Evolutionary conservation across 2,888 invertebrate species (phyloP).

Genomic region (Xestia sexstrigata): DNA sequence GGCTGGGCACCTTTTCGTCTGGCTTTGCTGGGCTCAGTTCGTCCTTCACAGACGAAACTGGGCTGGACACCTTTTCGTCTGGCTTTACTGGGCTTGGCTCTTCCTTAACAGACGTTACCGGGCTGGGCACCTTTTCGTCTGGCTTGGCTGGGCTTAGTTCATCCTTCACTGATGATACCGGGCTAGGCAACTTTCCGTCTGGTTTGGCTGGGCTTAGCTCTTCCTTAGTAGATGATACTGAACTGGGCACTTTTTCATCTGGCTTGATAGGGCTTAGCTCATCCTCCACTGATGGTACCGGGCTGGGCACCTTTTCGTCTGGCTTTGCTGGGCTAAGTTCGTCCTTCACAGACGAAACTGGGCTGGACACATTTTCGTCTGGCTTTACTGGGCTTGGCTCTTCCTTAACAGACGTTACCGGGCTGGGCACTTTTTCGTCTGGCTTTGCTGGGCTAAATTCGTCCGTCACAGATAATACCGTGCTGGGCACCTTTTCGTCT

Average conservation of each 20-base stretch:
- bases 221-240: fast-evolving
- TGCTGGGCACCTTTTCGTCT: not conserved
- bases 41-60: not conserved
- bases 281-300: not conserved
- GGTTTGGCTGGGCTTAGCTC: slow-evolving; percentile 7
- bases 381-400: not conserved
- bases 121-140: not conserved
- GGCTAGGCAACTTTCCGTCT: slow-evolving; percentile 2
- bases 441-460: not conserved
- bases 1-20: not conserved
- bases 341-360: not conserved
- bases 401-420: fast-evolving
- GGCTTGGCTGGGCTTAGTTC: not conserved
- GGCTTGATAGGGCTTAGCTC: not conserved
- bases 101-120: not conserved
- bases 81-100: not conserved
- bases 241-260: slow-evolving; percentile 1
- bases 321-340: not conserved
- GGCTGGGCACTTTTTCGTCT: not conserved
- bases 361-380: slow-evolving; percentile 7
- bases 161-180: fast-evolving
- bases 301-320: slow-evolving; percentile 10
- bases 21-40: not conserved
- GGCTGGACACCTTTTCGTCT: not conserved
- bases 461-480: fast-evolving